A percentile compares a stretch with the other conserved stretches of the same genome.
Conservation (phyloP, 1,140 invertebrate species). For the Drosophila parvula region DNA sequence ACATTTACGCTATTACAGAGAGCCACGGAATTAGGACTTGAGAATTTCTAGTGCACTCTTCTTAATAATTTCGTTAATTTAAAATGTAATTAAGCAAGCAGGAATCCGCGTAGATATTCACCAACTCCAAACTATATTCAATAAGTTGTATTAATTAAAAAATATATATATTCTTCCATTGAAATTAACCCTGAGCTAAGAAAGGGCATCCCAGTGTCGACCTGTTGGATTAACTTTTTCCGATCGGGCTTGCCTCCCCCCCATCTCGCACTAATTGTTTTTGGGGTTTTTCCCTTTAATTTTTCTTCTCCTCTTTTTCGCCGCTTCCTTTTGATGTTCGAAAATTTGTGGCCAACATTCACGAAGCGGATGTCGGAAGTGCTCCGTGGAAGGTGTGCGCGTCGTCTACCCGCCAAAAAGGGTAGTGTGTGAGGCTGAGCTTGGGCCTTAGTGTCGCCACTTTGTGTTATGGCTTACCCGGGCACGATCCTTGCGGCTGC, state of each 20-base stretch:
- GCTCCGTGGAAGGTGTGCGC: slow-evolving; percentile 11
- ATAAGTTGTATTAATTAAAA: too few species aligned
- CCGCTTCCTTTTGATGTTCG: slow-evolving; percentile 44
- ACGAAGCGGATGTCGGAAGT: slow-evolving; percentile 41
- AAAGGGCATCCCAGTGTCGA: neutral
- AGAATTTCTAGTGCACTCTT: too few species aligned
- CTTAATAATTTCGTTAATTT: too few species aligned
- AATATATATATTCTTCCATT: neutral
- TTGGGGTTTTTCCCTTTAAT: slow-evolving; percentile 28
- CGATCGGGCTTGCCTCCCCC: neutral
- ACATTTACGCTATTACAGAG: too few species aligned
- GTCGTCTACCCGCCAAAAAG: neutral
- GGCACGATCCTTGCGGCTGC: slow-evolving; percentile 65
- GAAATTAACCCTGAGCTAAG: neutral
- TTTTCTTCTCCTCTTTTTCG: slow-evolving; percentile 3
- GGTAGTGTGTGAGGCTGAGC: slow-evolving; percentile 10
- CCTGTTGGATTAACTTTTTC: neutral
- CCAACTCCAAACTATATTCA: too few species aligned
- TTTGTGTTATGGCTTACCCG: slow-evolving; percentile 64
- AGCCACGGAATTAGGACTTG: too few species aligned
- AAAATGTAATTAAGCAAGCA: too few species aligned
- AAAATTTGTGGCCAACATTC: slow-evolving; percentile 52
- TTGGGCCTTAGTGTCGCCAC: slow-evolving; percentile 52
- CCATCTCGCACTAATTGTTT: slow-evolving; percentile 32
- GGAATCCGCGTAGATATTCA: too few species aligned